Conservation (phyloP, 2,797 vertebrate genomes). For the Borostomias antarcticus region DNA sequence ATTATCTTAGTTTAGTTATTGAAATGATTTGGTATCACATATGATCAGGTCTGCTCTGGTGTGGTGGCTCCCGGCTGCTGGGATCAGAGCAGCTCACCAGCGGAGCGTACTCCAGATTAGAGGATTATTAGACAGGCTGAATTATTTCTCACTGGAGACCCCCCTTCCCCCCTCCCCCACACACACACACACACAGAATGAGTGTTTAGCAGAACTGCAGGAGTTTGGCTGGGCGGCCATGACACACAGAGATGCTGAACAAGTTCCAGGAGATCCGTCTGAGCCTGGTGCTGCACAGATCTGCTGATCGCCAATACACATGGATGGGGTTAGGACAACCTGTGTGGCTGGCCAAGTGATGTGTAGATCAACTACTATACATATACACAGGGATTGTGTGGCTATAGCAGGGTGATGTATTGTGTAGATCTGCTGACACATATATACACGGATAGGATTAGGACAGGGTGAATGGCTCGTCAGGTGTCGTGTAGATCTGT, state of each 20-base stretch:
- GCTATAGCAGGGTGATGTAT: too few relatives aligned
- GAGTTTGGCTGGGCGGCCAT: too few relatives aligned
- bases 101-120: constrained; percentile 45
- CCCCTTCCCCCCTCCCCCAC: too few relatives aligned
- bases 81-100: constrained; percentile 29
- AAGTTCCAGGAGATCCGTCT: background rate
- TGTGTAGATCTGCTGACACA: background rate
- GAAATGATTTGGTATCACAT: too few relatives aligned
- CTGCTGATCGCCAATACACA: background rate
- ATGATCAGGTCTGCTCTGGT: too few relatives aligned
- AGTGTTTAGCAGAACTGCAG: constrained; percentile 4
- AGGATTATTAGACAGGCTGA: constrained; percentile 43
- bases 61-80: too few relatives aligned
- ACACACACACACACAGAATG: background rate
- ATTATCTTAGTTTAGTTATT: too few relatives aligned
- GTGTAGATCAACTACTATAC: too few relatives aligned
- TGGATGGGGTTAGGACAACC: background rate
- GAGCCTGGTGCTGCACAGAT: background rate
- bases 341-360: background rate
- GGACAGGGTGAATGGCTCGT: background rate
- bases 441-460: background rate
- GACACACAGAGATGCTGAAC: background rate
- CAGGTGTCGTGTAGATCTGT: background rate
- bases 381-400: too few relatives aligned
- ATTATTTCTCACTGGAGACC: constrained; percentile 23